Evolutionary conservation across 2,888 invertebrate genomes (phyloP).

Genomic region (Torymus auratus): DNA sequence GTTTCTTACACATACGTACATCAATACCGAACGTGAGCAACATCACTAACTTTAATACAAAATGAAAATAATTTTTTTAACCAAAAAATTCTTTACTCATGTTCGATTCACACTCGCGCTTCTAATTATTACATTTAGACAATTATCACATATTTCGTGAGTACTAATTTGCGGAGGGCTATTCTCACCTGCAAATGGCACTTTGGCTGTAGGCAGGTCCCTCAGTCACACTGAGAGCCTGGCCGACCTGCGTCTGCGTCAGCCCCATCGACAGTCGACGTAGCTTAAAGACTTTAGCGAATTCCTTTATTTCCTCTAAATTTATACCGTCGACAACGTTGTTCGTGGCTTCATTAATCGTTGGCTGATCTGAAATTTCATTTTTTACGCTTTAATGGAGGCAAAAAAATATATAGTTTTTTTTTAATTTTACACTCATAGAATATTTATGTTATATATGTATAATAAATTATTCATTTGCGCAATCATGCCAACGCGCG

Average conservation of each 20-base stretch:
- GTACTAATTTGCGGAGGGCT: not conserved
- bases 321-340: constrained; percentile 98
- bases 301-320: constrained; percentile 98
- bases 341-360: constrained; percentile 94
- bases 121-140: constrained; percentile 54
- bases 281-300: constrained; percentile 97
- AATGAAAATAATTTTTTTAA: not conserved
- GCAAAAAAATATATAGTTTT: not conserved
- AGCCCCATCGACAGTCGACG: constrained; percentile 94
- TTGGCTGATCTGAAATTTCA: constrained; percentile 85
- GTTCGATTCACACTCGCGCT: constrained; percentile 1
- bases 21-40: constrained; percentile 9
- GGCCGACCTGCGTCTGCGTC: constrained; percentile 98
- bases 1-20: constrained; percentile 14
- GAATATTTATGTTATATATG: too few species aligned
- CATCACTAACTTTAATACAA: not conserved
- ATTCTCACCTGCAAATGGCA: constrained; percentile 96
- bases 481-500: too few species aligned
- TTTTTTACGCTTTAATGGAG: not conserved
- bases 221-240: constrained; percentile 96
- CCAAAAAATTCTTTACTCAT: not conserved
- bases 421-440: not conserved
- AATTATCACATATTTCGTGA: constrained; percentile 45
- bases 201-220: constrained; percentile 99
- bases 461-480: too few species aligned